Conservation (phyloP, 2,888 invertebrate species). For the Horisme vitalbata region DNA sequence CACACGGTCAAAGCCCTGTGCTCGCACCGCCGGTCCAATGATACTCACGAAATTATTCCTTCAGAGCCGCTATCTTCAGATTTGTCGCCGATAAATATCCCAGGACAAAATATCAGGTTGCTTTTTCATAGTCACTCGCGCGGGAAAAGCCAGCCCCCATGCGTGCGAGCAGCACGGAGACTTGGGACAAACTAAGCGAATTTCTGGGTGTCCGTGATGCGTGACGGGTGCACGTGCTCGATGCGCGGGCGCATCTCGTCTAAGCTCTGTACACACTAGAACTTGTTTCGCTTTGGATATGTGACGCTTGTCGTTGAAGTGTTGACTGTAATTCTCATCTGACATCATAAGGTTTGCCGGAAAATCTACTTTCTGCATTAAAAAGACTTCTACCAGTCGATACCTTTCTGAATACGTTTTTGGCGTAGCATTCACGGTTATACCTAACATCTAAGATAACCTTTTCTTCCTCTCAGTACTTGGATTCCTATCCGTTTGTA, state of each 20-base stretch:
- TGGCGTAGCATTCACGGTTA: too few species aligned
- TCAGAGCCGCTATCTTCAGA: conserved; percentile 47
- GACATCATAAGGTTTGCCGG: too few species aligned
- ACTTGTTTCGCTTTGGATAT: conserved; percentile 12
- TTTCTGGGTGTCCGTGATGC: conserved; percentile 71
- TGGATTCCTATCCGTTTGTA: too few species aligned
- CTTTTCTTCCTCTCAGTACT: too few species aligned
- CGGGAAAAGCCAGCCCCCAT: conserved; percentile 58
- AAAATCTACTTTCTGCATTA: too few species aligned
- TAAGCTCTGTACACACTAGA: conserved; percentile 32
- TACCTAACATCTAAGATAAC: too few species aligned
- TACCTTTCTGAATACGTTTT: too few species aligned
- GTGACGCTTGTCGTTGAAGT: conserved; percentile 8
- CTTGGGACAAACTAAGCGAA: conserved; percentile 73
- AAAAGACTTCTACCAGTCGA: too few species aligned
- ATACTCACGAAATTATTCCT: conserved; percentile 67
- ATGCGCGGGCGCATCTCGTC: conserved; percentile 61
- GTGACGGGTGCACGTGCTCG: conserved; percentile 77
- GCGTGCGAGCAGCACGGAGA: conserved; percentile 67
- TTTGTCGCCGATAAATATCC: conserved; percentile 42
- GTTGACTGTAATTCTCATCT: not conserved
- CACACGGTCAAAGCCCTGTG: conserved; percentile 54
- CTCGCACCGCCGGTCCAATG: conserved; percentile 28
- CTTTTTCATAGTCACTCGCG: conserved; percentile 70
- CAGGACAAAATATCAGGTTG: conserved; percentile 51